phyloP scores from a whole-genome alignment of 2,888 invertebrate genomes.

The Axea sp. region DNA sequence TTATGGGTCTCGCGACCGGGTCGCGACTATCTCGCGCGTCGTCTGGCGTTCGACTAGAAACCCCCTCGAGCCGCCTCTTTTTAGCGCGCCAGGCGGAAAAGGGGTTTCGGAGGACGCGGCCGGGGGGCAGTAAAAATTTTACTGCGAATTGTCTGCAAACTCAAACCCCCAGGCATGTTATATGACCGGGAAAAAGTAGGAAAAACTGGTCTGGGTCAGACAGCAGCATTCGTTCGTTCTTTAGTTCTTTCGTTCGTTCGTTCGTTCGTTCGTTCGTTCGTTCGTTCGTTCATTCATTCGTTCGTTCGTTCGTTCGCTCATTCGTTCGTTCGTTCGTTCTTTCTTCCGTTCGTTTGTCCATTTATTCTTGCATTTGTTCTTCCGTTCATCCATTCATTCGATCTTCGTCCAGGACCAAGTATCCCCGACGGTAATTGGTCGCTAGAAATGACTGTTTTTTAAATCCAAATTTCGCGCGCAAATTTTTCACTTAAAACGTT shows the following conservation, averaged over 20 bases:
- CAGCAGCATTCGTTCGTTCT: conserved; percentile 45
- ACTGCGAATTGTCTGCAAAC: conserved; percentile 79
- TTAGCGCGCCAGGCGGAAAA: conserved; percentile 53
- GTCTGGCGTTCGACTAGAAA: conserved; percentile 68
- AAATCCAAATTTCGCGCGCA: conserved; percentile 27
- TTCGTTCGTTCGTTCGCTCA: too few species aligned
- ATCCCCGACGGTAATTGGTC: conserved; percentile 39
- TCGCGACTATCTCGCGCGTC: conserved; percentile 69
- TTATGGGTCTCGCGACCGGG: conserved; percentile 77
- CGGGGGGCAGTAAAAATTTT: conserved; percentile 77
- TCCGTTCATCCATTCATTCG: too few species aligned
- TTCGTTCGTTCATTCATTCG: too few species aligned
- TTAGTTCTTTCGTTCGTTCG: too few species aligned
- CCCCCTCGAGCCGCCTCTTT: conserved; percentile 46
- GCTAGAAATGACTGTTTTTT: conserved; percentile 28
- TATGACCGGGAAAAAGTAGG: conserved; percentile 77
- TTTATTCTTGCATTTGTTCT: too few species aligned
- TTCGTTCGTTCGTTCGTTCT: too few species aligned
- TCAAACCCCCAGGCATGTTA: conserved; percentile 72
- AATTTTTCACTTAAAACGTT: too few species aligned
- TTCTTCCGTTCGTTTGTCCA: too few species aligned
- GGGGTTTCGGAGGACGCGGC: conserved; percentile 64
- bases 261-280: too few species aligned
- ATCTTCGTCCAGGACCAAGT: conserved; percentile 44
- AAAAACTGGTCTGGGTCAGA: conserved; percentile 78